Base-by-base conservation (phyloP, 1,140 invertebrate genomes). In the Trichonephila clavipes region DNA sequence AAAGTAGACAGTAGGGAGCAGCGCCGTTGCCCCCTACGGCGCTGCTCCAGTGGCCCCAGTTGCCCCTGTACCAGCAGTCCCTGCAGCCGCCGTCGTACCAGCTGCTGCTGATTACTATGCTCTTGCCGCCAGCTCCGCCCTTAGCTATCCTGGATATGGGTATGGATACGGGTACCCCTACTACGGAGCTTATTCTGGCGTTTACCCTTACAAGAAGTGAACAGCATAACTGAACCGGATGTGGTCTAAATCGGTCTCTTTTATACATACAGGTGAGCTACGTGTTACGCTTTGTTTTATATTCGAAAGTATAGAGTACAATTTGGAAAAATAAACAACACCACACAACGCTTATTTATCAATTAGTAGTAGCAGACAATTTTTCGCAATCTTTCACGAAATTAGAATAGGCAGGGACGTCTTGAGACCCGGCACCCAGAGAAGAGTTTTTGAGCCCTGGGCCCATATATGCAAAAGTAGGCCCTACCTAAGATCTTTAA, bases 101-200 rank as follows among this genome's bases (percentile, higher is more conserved):
- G 28, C 83, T 18, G 14, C 69, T 14, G 24, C 90, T 2, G 83
- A 87, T 44, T 92, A 83, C 28, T 87, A 83, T 83, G n/a, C 64
- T 24, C 44, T 44, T 34, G 40, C 62, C 5, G 61, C 82, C 1
- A 14, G 51, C 34, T 4, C 62, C 21, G 77, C 64, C 64, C 62
- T 92, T 12, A 51, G 82, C 16, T 72, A 87, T 44, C 90, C 82
- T 28, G 77, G 69, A 3, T 89, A 89, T 58, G 72, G 72, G 0
- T 90, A 90, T 83, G 62, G 62, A 8, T 92, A 92, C n/a, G 81
- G 91, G 21, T 87, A 87, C 21, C 91, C 91, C 28, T 92, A 92
- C 72, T 7, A n/a, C 0, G 51, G 51, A 24, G 18, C 64, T 66
- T 88, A 88, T 21, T 40, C 44, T 40, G 77, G 81, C 72, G n/a